Conservation (phyloP, 2,797 vertebrate species). For the Zenarchopterus dispar region DNA sequence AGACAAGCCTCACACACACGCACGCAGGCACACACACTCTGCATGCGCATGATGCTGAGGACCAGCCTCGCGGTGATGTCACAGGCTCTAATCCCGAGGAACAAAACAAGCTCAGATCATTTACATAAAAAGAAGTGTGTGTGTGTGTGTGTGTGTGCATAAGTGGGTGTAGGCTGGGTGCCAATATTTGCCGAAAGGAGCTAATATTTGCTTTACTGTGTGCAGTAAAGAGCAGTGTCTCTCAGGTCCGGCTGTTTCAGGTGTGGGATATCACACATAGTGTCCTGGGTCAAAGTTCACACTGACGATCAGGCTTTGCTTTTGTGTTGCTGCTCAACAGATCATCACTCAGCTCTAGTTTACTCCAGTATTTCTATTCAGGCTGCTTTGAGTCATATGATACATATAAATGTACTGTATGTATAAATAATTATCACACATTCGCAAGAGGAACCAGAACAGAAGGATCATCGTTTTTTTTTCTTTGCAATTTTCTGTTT, state of each 20-base stretch:
- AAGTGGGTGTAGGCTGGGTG: too few species aligned
- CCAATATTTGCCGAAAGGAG: too few species aligned
- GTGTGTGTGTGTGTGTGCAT: neutral
- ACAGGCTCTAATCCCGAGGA: constrained; percentile 39
- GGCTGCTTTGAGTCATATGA: neutral
- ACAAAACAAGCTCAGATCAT: constrained; percentile 42
- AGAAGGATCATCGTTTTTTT: too few species aligned
- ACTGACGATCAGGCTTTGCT: neutral
- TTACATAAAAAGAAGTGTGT: constrained; percentile 8
- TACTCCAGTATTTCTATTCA: neutral
- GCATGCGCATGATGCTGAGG: neutral
- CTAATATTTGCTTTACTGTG: neutral
- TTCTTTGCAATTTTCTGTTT: too few species aligned
- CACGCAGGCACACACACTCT: constrained; percentile 5
- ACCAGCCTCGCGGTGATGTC: constrained; percentile 48
- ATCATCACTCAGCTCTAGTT: too few species aligned
- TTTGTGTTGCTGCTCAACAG: neutral
- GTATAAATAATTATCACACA: too few species aligned
- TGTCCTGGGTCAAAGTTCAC: constrained; percentile 3
- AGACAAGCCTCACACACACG: constrained; percentile 8
- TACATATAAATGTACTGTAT: too few species aligned
- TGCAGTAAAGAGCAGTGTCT: too few species aligned
- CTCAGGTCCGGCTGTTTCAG: neutral
- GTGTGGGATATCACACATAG: neutral
- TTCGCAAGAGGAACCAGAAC: too few species aligned